Evolutionary conservation across 2,888 invertebrate species (phyloP), one percentile per base, ranked within the genome.

Genomic region (Nomada fabriciana): DNA sequence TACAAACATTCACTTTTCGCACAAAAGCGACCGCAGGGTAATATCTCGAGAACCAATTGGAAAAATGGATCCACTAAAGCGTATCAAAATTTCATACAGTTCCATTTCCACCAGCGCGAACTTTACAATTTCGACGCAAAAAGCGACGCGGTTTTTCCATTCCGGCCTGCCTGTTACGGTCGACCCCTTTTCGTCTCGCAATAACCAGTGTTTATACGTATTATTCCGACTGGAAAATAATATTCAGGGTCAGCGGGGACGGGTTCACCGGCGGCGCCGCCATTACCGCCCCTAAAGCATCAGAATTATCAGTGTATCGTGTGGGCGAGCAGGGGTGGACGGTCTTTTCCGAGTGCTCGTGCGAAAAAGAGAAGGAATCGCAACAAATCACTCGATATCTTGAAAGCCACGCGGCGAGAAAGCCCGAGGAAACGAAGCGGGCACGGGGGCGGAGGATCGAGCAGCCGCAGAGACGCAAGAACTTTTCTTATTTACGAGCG

Each of bases 381-480:
- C 90, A 83, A 91, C 89, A 91, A 91, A 90, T 90, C 90, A 91
- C 88, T 84, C 90, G 89, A 88, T 91, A 90, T 91, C 90, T 89
- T 80, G 85, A 80, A 85, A 80, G 80, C 87, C 87, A 88, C 87
- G 86, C 84, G 88, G 61, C 70, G 63, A 57, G 57, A 18, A 50
- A 59, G 29, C 70, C 60, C 18, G 52, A 47, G 57, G 50, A 59
- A 52, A 64, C 50, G 42, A 23, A 25, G 13, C 42, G 23, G 59
- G 20, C 52, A 52, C 25, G 52, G 42, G 69, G 69, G 63, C 63
- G 61, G 71, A 53, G 4, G 20, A 15, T 25, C 25, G 29, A 57
- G 29, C 36, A 65, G 36, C 69, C 76, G 53, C 73, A 63, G 74
- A 74, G 77, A 69, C 77, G 82, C 86, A 86, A 86, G 85, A 89